These are phyloP conservation scores for Cyphomyrmex costatus DNA, from an alignment of 1,140 invertebrate genomes.

Conservation along the genomic window DNA sequence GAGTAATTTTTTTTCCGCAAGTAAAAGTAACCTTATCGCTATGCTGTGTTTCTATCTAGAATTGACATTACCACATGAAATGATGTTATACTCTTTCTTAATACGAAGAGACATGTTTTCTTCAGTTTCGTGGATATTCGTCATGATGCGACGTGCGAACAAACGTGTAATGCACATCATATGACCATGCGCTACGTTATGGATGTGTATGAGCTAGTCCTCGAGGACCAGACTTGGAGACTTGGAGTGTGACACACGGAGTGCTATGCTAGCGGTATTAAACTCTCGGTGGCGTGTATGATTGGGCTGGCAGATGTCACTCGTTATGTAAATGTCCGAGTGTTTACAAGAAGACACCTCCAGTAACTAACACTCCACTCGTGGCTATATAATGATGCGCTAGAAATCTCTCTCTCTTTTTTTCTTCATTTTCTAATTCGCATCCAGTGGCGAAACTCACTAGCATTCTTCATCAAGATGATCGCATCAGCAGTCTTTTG, in stretches of 20 bases:
- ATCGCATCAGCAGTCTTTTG: slow-evolving; percentile 1
- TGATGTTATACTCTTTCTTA: neutral
- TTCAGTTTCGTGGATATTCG: slow-evolving; percentile 45
- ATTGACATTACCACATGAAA: slow-evolving; percentile 30
- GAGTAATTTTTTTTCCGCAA: neutral
- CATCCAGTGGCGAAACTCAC: slow-evolving; percentile 26
- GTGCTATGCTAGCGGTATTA: slow-evolving; percentile 70
- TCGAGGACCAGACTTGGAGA: slow-evolving; percentile 51
- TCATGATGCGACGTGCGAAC: slow-evolving; percentile 30
- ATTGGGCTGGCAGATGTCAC: slow-evolving; percentile 85
- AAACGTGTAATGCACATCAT: neutral
- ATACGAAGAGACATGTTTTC: slow-evolving; percentile 8
- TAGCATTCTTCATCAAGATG: slow-evolving; percentile 44
- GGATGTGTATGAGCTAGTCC: slow-evolving; percentile 3
- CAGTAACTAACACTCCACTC: slow-evolving; percentile 78
- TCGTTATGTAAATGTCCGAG: slow-evolving; percentile 85
- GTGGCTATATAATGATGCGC: slow-evolving; percentile 78
- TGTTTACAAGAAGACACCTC: slow-evolving; percentile 85
- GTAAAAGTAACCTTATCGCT: slow-evolving; percentile 12
- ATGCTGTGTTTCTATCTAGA: neutral
- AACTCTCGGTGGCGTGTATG: slow-evolving; percentile 77
- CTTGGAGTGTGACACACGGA: slow-evolving; percentile 58
- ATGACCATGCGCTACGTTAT: neutral
- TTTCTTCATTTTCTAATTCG: slow-evolving; percentile 41
- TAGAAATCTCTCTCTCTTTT: slow-evolving; percentile 75